Conservation (phyloP, 2,888 invertebrate species). For the Ceratothoa steindachneri region DNA sequence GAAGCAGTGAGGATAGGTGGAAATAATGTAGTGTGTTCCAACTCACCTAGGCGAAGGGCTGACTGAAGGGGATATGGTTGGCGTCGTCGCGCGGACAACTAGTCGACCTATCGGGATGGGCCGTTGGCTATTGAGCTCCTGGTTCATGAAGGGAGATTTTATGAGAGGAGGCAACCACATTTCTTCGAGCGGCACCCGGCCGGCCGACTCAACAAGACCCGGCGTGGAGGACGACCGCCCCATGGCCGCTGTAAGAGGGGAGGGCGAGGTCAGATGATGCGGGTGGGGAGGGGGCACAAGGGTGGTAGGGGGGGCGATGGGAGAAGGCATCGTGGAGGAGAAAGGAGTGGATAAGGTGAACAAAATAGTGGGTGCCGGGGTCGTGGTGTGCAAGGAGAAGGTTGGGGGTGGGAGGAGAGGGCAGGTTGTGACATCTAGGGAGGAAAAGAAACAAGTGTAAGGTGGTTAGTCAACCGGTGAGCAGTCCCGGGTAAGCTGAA, state of each 20-base stretch:
- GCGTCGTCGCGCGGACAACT: conserved; percentile 52
- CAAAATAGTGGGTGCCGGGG: conserved; percentile 7
- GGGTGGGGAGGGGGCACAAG: conserved; percentile 15
- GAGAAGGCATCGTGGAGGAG: background rate
- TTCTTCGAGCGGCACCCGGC: conserved; percentile 80
- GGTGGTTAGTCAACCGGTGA: background rate
- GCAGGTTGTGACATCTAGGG: background rate
- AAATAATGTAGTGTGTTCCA: too few relatives aligned
- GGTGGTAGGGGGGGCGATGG: background rate
- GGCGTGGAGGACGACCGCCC: conserved; percentile 78
- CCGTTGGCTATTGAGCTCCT: background rate
- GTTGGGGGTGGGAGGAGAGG: background rate
- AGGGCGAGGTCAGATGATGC: conserved; percentile 36
- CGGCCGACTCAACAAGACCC: conserved; percentile 86
- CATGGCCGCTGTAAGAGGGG: conserved; percentile 36
- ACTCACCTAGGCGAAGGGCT: conserved; percentile 52
- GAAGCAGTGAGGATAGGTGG: too few relatives aligned
- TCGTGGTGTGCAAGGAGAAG: conserved; percentile 7
- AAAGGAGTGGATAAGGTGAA: background rate
- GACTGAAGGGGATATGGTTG: conserved; percentile 51
- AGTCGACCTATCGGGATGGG: background rate
- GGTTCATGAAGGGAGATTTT: conserved; percentile 14
- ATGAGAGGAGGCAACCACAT: conserved; percentile 62
- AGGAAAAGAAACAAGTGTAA: conserved; percentile 1
- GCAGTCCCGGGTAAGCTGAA: background rate